phyloP scores from a whole-genome alignment of 2,888 invertebrate genomes.

The Lepidocyrtinus sp. region DNA sequence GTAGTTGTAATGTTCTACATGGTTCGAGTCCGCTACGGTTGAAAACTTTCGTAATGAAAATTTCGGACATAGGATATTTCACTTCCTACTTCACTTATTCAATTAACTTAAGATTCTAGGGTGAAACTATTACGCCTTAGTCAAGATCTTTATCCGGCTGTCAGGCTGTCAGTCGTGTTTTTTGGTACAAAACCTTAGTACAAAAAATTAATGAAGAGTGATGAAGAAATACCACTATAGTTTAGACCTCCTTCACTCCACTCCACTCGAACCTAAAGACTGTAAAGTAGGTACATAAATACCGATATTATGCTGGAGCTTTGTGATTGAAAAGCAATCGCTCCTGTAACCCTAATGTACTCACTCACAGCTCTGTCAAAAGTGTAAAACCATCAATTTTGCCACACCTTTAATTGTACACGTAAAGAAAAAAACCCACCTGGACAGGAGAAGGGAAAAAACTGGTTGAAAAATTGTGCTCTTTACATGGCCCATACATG shows the following conservation, averaged over 20 bases:
- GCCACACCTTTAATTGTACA: slow-evolving; percentile 55
- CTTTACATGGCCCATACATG: background rate
- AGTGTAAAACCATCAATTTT: slow-evolving; percentile 55
- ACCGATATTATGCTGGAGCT: background rate
- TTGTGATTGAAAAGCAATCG: slow-evolving; percentile 49
- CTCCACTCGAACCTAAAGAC: background rate
- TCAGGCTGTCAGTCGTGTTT: slow-evolving; percentile 3
- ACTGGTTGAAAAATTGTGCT: slow-evolving; percentile 37
- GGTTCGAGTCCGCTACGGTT: no score
- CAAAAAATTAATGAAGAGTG: background rate
- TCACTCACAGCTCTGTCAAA: slow-evolving; percentile 30
- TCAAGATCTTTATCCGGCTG: background rate
- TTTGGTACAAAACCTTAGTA: background rate
- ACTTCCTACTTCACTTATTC: background rate
- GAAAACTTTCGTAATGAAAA: no score
- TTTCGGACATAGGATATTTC: no score
- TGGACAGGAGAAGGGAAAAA: slow-evolving; percentile 4
- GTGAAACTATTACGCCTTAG: background rate
- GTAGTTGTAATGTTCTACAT: no score
- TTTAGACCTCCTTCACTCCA: background rate
- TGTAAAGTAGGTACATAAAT: background rate
- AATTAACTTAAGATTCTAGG: slow-evolving; percentile 1
- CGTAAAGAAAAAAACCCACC: no score
- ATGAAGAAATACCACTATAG: background rate
- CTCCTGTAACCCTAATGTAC: slow-evolving; percentile 33